Base-by-base conservation (phyloP, 2,888 invertebrate genomes). In the Melolontha melolontha region DNA sequence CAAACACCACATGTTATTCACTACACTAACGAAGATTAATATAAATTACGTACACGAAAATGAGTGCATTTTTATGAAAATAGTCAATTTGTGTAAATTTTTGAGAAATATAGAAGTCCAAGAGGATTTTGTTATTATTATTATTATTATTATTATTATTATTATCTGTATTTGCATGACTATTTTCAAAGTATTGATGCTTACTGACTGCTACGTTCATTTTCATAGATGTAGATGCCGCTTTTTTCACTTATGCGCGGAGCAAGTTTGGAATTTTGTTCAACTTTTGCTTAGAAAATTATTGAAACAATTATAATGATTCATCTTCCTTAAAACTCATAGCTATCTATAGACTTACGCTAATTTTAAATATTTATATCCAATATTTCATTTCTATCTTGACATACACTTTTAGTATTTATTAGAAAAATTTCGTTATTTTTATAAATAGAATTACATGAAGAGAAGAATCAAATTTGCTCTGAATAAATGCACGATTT, bases 161-260 rank as follows among this genome's bases (percentile, higher is more conserved):
- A 16, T 14, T 62, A 11, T 44, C 6, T 12, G 39, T 44, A 57
- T 22, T n/a, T 39, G 47, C 59, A 62, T 62, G 59, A 62, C 59
- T 62, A 62, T 62, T 62, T 62, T 62, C 59, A 62, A 29, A 62
- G 59, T 62, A 47, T 16, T 62, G 34, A 34, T 6, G 59, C 59
- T 62, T 62, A 39, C 42, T 34, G 59, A 62, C 39, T 62, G 59
- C 47, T 62, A 47, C 59, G 27, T 62, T 47, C 47, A 47, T 47
- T 57, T 42, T 52, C 52, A 52, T 27, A 16, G 10, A 17, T 27
- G 27, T 55, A 42, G 29, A 57, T 57, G 57, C 27, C 42, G 57
- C 57, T 57, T 57, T 12, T 57, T 16, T 34, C 34, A 34, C 6
- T 10, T 34, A 5, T 34, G 34, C 34, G 34, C 10, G 10, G 10